phyloP scores from a whole-genome alignment of 2,113 vertebrate species.

The Amphilophus citrinellus region DNA sequence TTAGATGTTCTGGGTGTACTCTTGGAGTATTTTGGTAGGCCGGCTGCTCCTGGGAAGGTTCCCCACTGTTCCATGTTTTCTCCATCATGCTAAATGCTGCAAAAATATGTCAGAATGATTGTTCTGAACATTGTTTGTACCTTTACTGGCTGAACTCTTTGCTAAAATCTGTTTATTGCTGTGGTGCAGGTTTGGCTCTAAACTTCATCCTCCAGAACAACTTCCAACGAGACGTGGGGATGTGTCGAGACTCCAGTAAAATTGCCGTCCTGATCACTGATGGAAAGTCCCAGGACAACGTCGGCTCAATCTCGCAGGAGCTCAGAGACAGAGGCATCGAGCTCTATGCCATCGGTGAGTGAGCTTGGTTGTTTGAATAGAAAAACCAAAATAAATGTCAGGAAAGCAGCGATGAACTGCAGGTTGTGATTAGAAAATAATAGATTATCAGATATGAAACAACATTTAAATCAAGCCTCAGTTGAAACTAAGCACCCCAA shows the following conservation, averaged over 20 bases:
- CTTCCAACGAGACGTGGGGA: background rate
- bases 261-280: constrained; percentile 80
- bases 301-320: constrained; percentile 86
- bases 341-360: constrained; percentile 92
- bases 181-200: background rate
- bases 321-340: constrained; percentile 89
- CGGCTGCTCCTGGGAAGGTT: no score
- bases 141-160: background rate
- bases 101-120: no score
- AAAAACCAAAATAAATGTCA: background rate
- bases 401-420: background rate
- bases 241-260: background rate
- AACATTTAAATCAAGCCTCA: background rate
- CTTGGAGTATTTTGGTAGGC: no score
- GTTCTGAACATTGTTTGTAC: no score
- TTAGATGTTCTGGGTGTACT: no score
- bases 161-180: background rate
- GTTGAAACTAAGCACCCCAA: background rate
- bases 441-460: background rate
- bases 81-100: no score
- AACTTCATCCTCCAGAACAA: constrained; percentile 78
- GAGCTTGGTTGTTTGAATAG: background rate
- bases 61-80: no score
- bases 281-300: constrained; percentile 97
- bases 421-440: background rate